These are phyloP conservation scores for Hemibagrus guttatus DNA, from an alignment of 2,797 vertebrate species.

Conservation along the genomic window DNA sequence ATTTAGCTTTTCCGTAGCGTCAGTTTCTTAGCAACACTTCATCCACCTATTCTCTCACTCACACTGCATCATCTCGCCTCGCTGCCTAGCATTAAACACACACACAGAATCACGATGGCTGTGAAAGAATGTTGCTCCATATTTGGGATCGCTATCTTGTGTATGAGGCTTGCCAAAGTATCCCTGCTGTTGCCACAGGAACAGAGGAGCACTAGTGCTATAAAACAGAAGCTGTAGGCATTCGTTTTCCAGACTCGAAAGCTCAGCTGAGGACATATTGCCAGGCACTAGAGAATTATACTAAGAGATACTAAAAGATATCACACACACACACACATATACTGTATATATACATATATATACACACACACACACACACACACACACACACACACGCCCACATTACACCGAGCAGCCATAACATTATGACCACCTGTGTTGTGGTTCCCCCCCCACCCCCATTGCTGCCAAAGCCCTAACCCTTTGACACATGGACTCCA, in stretches of 20 bases:
- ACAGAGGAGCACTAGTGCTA: neutral
- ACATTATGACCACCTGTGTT: too few relatives aligned
- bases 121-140: conserved; percentile 23
- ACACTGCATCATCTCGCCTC: conserved; percentile 33
- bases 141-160: conserved; percentile 27
- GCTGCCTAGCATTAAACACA: conserved; percentile 37
- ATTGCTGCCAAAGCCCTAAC: too few relatives aligned
- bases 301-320: neutral
- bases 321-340: neutral
- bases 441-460: too few relatives aligned
- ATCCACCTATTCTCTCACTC: conserved; percentile 39
- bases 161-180: conserved; percentile 20
- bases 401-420: too few relatives aligned
- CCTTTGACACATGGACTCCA: too few relatives aligned
- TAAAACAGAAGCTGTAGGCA: conserved; percentile 19
- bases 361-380: too few relatives aligned
- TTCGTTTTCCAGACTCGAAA: conserved; percentile 17
- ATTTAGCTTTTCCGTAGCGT: conserved; percentile 45
- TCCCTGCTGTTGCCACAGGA: conserved; percentile 26
- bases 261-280: conserved; percentile 10
- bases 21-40: conserved; percentile 54
- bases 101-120: conserved; percentile 18
- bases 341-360: too few relatives aligned
- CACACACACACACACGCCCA: too few relatives aligned
- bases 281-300: conserved; percentile 2